These are phyloP conservation scores for Hoplodrina blanda DNA, from an alignment of 2,888 invertebrate genomes.

Conservation along the genomic window DNA sequence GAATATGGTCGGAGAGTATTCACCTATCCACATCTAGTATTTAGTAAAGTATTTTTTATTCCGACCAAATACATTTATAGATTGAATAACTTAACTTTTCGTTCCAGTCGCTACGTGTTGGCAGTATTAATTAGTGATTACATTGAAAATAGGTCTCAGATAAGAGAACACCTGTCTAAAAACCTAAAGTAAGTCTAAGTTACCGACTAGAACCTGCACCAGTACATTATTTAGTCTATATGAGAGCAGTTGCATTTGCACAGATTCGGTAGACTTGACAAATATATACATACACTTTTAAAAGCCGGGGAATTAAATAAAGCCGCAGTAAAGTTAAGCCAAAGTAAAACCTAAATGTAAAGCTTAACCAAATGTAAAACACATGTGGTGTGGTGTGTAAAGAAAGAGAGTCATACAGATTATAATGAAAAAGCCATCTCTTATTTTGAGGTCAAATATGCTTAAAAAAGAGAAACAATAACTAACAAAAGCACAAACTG, in stretches of 20 bases:
- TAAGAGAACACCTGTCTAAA: conserved; percentile 9
- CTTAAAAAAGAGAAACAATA: background rate
- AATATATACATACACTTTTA: background rate
- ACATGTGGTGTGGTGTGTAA: too few species aligned
- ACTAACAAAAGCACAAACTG: background rate
- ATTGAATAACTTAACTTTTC: background rate
- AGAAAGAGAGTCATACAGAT: too few species aligned
- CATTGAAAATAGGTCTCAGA: conserved; percentile 19
- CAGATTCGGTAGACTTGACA: background rate
- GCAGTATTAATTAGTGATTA: conserved; percentile 13
- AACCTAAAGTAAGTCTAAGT: conserved; percentile 24
- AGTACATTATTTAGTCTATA: conserved; percentile 4
- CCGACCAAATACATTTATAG: background rate
- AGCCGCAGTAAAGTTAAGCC: background rate
- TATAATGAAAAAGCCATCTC: background rate
- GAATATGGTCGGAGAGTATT: too few species aligned
- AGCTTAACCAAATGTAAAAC: too few species aligned
- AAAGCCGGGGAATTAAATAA: background rate
- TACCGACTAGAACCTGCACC: background rate
- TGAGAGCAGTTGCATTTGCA: background rate
- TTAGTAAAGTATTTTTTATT: background rate
- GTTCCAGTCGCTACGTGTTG: background rate
- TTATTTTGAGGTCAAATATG: background rate
- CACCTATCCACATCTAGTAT: too few species aligned
- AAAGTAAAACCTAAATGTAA: background rate